Evolutionary conservation across 2,888 invertebrate species (phyloP).

Genomic region (Coleophora deauratella): DNA sequence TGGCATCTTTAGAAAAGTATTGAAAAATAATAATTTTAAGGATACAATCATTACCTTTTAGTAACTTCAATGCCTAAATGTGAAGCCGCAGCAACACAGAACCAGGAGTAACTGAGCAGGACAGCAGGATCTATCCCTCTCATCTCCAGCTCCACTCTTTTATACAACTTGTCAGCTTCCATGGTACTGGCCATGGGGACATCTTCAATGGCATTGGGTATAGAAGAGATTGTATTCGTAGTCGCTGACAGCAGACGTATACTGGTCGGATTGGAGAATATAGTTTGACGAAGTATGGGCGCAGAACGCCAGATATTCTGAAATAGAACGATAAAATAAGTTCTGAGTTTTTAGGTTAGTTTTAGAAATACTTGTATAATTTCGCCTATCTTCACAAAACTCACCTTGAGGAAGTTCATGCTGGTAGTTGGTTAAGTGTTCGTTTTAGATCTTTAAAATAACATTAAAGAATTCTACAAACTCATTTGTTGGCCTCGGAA

Average conservation of each 20-base stretch:
- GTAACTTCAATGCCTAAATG: conserved; percentile 86
- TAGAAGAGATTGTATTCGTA: conserved; percentile 18
- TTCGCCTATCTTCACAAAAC: conserved; percentile 35
- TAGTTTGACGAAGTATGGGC: conserved; percentile 28
- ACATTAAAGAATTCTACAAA: no score
- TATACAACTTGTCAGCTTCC: conserved; percentile 85
- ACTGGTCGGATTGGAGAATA: conserved; percentile 23
- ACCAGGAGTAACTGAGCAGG: conserved; percentile 89
- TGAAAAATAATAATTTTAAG: no score
- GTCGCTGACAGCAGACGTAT: conserved; percentile 33
- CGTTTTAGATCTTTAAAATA: background rate
- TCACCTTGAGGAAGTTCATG: no score
- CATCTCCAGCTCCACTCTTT: conserved; percentile 88
- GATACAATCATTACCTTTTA: no score
- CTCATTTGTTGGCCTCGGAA: no score
- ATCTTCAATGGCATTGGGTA: conserved; percentile 31
- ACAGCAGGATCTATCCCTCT: conserved; percentile 91
- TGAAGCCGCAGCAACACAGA: conserved; percentile 85
- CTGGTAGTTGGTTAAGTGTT: conserved; percentile 3
- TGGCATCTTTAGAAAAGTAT: no score
- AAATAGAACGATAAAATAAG: conserved; percentile 8
- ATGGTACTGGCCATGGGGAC: conserved; percentile 26
- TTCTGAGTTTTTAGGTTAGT: no score
- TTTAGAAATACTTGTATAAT: background rate
- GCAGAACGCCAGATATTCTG: conserved; percentile 46